phyloP scores from a whole-genome alignment of 2,797 vertebrate genomes.

The Pitangus sulphuratus region DNA sequence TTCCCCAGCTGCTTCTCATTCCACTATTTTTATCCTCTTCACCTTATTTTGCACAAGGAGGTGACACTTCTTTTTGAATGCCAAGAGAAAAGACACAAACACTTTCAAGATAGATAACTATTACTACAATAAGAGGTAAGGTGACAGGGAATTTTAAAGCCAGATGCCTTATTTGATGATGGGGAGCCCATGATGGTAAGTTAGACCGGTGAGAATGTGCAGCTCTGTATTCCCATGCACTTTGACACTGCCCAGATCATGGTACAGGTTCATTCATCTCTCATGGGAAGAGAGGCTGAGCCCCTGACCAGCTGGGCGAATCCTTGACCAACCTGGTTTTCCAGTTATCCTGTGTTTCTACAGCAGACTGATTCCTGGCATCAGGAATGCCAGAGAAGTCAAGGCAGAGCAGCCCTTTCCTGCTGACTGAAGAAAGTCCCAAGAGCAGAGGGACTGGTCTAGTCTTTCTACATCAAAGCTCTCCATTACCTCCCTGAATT shows the following conservation, averaged over 20 bases:
- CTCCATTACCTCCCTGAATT: not conserved
- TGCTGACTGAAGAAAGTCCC: not conserved
- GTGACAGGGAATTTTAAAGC: not conserved
- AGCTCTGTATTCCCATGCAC: rapidly evolving
- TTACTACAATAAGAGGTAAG: not conserved
- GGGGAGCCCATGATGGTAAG: not conserved
- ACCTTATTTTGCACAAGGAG: not conserved
- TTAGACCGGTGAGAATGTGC: not conserved
- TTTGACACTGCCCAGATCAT: not conserved
- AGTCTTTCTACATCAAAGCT: not conserved
- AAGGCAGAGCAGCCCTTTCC: not conserved
- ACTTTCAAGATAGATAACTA: not conserved
- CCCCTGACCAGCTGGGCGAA: not conserved
- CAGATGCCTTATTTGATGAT: rapidly evolving
- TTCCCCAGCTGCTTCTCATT: not conserved
- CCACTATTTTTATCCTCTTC: not conserved
- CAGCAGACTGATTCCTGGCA: not conserved
- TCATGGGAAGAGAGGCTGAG: not conserved
- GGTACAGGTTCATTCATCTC: not conserved
- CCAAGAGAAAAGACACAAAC: not conserved
- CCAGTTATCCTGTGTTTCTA: not conserved
- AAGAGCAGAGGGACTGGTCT: not conserved
- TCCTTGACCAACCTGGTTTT: not conserved
- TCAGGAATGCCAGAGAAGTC: not conserved
- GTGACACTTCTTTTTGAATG: not conserved